Base-by-base conservation (phyloP, 2,797 vertebrate genomes). In the Prunella strophiata region DNA sequence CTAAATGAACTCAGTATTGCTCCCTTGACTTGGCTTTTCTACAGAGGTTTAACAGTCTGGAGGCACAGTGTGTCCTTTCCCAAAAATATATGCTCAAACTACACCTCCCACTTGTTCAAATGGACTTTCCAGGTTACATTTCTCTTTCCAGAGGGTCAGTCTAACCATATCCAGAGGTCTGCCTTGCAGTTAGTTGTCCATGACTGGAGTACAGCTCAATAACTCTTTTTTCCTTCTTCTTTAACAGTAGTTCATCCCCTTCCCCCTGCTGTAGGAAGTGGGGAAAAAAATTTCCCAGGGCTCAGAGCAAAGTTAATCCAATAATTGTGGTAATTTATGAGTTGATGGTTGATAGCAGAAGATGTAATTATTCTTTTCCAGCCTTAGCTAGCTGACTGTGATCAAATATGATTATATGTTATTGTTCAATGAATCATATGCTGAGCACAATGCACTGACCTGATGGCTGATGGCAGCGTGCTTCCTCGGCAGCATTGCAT, bases 281-380 rank as follows among this genome's bases (percentile, higher is more conserved):
- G 27, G 22, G 22, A 54, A 52, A 38, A 51, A 57, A 27, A 11
- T 34, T 76, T 66, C 27, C 70, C 7, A 21, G 61, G 7, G 13
- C 57, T 85, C 3, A 3, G 32, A 91, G 50, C 25, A 38, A 68
- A 91, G 16, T 78, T 89, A 95, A 96, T 94, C 61, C 72, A 88
- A 74, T 95, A 88, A 89, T 38, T 83, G 76, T 54, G 42, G 34
- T 81, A 91, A 92, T 74, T 95, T 89, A 73, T 71, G 89, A 91
- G 50, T 83, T 78, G 72, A 32, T 25, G 72, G 70, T 27, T 93
- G 89, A 83, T 74, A 80, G 54, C 50, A 89, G 78, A 89, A 89
- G 68, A 68, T 2, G 2, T 83, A 91, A 80, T 89, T 94, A 74
- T 84, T 87, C 58, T 83, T 93, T 85, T 84, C 65, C 73, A 85